A percentile compares a stretch with the other conserved stretches of the same genome.
These are phyloP conservation scores for Gambusia holbrooki DNA, from an alignment of 2,113 vertebrate species.

Conservation along the genomic window DNA sequence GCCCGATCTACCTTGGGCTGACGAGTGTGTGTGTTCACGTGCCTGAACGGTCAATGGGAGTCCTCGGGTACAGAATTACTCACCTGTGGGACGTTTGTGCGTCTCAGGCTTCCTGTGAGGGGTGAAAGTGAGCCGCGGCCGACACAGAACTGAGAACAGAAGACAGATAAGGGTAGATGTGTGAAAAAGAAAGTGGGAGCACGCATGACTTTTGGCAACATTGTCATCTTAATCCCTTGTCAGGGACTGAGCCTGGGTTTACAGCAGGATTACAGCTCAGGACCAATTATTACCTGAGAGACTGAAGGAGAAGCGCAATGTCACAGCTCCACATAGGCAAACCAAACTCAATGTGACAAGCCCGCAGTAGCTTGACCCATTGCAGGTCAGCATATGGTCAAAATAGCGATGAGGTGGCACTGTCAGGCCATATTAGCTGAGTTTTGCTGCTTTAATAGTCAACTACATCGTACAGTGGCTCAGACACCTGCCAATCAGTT, in stretches of 20 bases:
- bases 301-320: conserved; percentile 65
- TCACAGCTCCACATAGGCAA: conserved; percentile 53
- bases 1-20: conserved; percentile 44
- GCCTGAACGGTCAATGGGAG: conserved; percentile 46
- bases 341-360: conserved; percentile 59
- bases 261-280: conserved; percentile 67
- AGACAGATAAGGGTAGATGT: conserved; percentile 33
- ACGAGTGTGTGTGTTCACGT: conserved; percentile 16
- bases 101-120: conserved; percentile 12
- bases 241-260: conserved; percentile 60
- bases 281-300: conserved; percentile 71
- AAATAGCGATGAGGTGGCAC: conserved; percentile 48
- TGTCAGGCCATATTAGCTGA: conserved; percentile 39
- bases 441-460: conserved; percentile 24
- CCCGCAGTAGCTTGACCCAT: conserved; percentile 49
- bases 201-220: conserved; percentile 41
- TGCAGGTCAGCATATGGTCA: conserved; percentile 54
- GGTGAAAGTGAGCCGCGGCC: background rate
- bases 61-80: conserved; percentile 26
- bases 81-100: conserved; percentile 9
- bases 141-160: conserved; percentile 18
- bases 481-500: conserved; percentile 59
- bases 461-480: conserved; percentile 41
- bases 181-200: conserved; percentile 11
- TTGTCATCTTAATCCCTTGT: conserved; percentile 64